A percentile compares a stretch with the other conserved stretches of the same genome.
Evolutionary conservation across 2,113 vertebrate genomes (phyloP).

Genomic region (Tautogolabrus adspersus): DNA sequence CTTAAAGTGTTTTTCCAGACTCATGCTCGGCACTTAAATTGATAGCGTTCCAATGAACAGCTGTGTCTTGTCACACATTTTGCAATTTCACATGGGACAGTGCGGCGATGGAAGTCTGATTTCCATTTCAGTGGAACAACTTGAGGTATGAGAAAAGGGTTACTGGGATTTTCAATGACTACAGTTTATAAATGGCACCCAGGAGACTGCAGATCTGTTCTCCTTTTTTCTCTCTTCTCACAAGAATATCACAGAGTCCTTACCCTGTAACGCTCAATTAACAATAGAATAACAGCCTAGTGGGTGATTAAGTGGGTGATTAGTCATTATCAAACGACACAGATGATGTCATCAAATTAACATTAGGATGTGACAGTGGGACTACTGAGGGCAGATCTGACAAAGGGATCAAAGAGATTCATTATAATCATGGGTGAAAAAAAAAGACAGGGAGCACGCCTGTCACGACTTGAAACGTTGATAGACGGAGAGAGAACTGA

Average conservation of each 20-base stretch:
- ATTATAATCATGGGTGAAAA: conserved; percentile 20
- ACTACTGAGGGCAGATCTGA: conserved; percentile 34
- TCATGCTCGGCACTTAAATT: conserved; percentile 50
- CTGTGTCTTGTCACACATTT: conserved; percentile 39
- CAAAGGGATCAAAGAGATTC: conserved; percentile 34
- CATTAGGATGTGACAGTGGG: conserved; percentile 37
- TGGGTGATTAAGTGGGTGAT: conserved; percentile 60
- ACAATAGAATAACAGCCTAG: conserved; percentile 34
- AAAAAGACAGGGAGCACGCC: conserved; percentile 10
- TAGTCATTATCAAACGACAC: conserved; percentile 60
- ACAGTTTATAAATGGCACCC: conserved; percentile 21
- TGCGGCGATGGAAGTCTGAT: conserved; percentile 17
- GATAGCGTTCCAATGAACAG: conserved; percentile 55
- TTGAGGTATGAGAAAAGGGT: conserved; percentile 17
- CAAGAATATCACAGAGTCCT: conserved; percentile 17
- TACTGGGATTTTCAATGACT: conserved; percentile 40
- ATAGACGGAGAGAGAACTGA: neutral
- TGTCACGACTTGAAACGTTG: conserved; percentile 24
- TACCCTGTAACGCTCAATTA: conserved; percentile 37
- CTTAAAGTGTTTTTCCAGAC: conserved; percentile 52
- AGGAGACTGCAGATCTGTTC: conserved; percentile 14
- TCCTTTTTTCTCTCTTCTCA: neutral
- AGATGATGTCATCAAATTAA: conserved; percentile 53
- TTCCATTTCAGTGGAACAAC: conserved; percentile 61
- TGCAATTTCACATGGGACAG: conserved; percentile 25